A percentile compares a stretch with the other conserved stretches of the same genome.
Conservation (phyloP, 2,888 invertebrate genomes). For the Phragmatobia fuliginosa region DNA sequence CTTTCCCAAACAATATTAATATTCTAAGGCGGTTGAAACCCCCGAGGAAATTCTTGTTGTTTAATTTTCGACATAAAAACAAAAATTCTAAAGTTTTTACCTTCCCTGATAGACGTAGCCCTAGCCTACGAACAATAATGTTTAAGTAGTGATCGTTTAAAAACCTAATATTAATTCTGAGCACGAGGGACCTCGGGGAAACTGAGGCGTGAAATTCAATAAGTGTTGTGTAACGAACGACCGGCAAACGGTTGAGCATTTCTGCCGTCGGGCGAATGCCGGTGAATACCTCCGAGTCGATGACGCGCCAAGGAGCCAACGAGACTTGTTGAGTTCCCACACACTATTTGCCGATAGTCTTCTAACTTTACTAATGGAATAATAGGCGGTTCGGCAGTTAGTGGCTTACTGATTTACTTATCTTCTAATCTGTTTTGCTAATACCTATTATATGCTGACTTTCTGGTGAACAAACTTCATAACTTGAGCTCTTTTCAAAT, state of each 20-base stretch:
- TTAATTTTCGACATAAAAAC: slow-evolving; percentile 23
- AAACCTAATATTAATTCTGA: slow-evolving; percentile 63
- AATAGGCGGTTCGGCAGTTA: slow-evolving; percentile 8
- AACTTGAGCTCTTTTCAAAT: neutral
- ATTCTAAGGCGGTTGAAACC: neutral
- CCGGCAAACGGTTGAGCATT: slow-evolving; percentile 37
- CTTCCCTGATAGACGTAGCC: slow-evolving; percentile 18
- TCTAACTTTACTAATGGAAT: slow-evolving; percentile 42
- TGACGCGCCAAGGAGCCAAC: slow-evolving; percentile 30
- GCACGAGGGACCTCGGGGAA: slow-evolving; percentile 58
- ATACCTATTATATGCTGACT: neutral
- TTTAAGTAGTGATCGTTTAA: slow-evolving; percentile 46
- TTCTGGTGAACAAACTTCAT: neutral
- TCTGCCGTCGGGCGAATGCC: slow-evolving; percentile 7
- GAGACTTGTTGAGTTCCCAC: slow-evolving; percentile 59
- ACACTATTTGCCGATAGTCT: slow-evolving; percentile 30
- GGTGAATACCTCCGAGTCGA: slow-evolving; percentile 20
- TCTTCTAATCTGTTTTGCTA: neutral
- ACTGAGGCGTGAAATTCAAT: slow-evolving; percentile 73
- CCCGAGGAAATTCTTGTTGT: slow-evolving; percentile 15
- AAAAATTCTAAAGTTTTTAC: slow-evolving; percentile 28
- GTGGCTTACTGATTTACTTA: slow-evolving; percentile 1
- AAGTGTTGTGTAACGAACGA: slow-evolving; percentile 66
- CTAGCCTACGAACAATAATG: slow-evolving; percentile 38
- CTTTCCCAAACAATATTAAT: neutral